These are phyloP conservation scores for Erythrolamprus reginae DNA, from an alignment of 2,113 vertebrate genomes.

Conservation along the genomic window DNA sequence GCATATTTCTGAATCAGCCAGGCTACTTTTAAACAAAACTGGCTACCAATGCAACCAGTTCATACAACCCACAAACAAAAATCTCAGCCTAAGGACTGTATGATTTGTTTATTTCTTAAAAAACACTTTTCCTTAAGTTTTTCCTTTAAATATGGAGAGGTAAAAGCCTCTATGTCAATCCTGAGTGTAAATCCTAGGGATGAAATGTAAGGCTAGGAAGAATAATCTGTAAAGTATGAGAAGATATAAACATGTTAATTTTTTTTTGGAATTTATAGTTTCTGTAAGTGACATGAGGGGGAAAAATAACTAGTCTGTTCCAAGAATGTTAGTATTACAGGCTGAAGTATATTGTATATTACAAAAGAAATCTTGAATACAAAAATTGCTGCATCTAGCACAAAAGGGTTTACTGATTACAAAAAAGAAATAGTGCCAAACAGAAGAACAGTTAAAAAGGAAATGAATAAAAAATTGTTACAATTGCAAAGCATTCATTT, in stretches of 20 bases:
- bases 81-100: background rate
- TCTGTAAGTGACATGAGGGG: slow-evolving; percentile 38
- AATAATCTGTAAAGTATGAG: slow-evolving; percentile 2
- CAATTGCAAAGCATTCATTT: slow-evolving; percentile 41
- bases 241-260: background rate
- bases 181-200: slow-evolving; percentile 18
- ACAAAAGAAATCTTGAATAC: slow-evolving; percentile 51
- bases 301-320: slow-evolving; percentile 47
- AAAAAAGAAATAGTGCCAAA: slow-evolving; percentile 44
- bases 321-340: slow-evolving; percentile 48
- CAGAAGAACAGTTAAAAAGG: slow-evolving; percentile 22
- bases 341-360: slow-evolving; percentile 47
- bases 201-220: background rate
- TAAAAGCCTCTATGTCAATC: slow-evolving; percentile 22
- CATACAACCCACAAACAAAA: background rate
- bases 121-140: background rate
- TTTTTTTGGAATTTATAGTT: slow-evolving; percentile 2
- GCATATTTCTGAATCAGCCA: background rate
- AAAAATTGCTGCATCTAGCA: slow-evolving; percentile 17
- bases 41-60: background rate
- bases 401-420: slow-evolving; percentile 32
- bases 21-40: background rate
- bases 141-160: slow-evolving; percentile 18
- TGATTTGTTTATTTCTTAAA: background rate
- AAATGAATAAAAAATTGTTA: slow-evolving; percentile 7